Base-by-base conservation (phyloP, 2,797 vertebrate genomes). In the Enteromius anoplus region DNA sequence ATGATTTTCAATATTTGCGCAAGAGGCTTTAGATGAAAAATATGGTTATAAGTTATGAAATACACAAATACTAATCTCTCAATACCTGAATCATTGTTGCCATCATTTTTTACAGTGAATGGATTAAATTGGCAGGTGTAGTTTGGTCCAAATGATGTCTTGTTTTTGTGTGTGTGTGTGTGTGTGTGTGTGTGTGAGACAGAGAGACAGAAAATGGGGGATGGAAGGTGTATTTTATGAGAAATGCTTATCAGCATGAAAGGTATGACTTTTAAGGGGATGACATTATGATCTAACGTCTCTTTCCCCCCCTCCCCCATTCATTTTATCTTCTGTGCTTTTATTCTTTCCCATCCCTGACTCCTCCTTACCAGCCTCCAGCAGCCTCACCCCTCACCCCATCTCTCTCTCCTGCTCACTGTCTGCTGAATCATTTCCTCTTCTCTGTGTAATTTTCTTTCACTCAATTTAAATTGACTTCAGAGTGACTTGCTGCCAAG, bases 221-320 rank as follows among this genome's bases (percentile, higher is more conserved):
- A 45, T 11, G 58, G 55, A 40, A 15, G 26, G 37, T 47, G 64
- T 51, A 9, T 79, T 65, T 80, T 55, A 58, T 37, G 1, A 32
- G 45, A 32, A 53, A 68, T 65, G 80, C 64, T 84, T 84, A 81
- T 85, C 80, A 84, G 76, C 47, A 71, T 17, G 73, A 75, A 75
- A 76, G 64, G 68, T 68, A 47, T 29, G 69, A 45, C 51, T 70
- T 78, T 58, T 51, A 64, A 76, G 58, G 65, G 29, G 51, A 73
- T 84, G 75, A 68, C 84, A 86, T 82, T 86, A 75, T 83, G 75
- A 82, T 86, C 71, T 84, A 53, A 62, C 45, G 17, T 47, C 73
- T 66, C n/a, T 37, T 37, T 69, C 8, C 64, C 71, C 21, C 23
- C 64, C 32, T 42, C 55, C 71, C 73, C 72, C 45, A 9, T 76